Base-by-base conservation (phyloP, 1,140 invertebrate species). In the Drosophila takahashii region DNA sequence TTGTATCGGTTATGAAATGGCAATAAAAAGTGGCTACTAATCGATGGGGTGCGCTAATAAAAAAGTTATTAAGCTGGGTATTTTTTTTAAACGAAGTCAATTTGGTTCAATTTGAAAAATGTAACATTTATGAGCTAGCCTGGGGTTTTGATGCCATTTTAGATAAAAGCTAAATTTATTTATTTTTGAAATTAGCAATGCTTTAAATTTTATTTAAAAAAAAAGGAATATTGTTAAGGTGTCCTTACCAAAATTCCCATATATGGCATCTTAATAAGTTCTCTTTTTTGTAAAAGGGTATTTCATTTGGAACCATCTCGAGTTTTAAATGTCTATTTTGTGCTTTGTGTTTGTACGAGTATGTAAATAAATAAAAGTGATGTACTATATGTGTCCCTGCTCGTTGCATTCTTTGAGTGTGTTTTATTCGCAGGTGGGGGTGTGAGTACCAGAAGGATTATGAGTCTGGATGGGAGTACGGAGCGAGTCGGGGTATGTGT, bases 301-400 rank as follows among this genome's bases (percentile, higher is more conserved):
- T 71, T 22, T 37, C 15, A 32, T 41, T 47, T n/a, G 29, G 26
- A 45, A n/a, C 34, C 34, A 34, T 15, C 16, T 26, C 5, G 18
- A 69, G 26, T 6, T 34, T 34, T 56, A 39, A 66, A 48, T 47
- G 50, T 69, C 41, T 70, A 47, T 44, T 45, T 50, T 71, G 32
- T 50, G 59, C 62, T 60, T 51, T 65, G 51, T 66, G 27, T 66
- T 26, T 41, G 26, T 9, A 26, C 10, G 36, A 65, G 42, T 51
- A 78, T 77, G 79, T 78, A 81, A 78, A 81, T 81, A 83, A 83
- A 83, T 83, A 83, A 81, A 75, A 70, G 79, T 78, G 79, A 83
- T 83, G 64, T 59, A 70, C 48, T 51, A 13, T 47, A 22, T 65
- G 79, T 7, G 29, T 29, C 26, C 32, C 60, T 16, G 44, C 65